Base-by-base conservation (phyloP, 2,113 vertebrate genomes). In the Engystomops pustulosus region DNA sequence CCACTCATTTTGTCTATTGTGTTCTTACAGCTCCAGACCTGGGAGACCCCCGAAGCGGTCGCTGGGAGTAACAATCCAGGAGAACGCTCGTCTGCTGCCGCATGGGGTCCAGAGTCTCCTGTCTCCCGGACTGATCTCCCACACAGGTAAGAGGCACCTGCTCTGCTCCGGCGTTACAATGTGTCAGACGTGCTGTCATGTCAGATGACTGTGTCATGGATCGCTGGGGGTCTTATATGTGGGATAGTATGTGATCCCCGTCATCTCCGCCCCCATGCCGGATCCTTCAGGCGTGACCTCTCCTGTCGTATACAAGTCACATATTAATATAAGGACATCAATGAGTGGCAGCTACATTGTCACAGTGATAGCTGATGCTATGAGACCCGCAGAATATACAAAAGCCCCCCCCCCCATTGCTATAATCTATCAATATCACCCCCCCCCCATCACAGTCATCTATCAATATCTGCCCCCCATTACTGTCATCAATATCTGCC, bases 21-120 rank as follows among this genome's bases (percentile, higher is more conserved):
- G 47, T 90, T 76, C 87, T 83, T 79, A 83, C 92, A 98, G 96
- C 90, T 97, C 96, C 77, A 94, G 97, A 23, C 96, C 97, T 0
- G 97, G 97, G 55, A 94, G 97, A n/a, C 97, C 97, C 80, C 97
- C 96, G 0, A 98, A 97, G 83, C 94, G 95, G 7, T 95, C 95
- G 0, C 89, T 96, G 86, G 96, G 95, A 83, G 92, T 96, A 79
- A 87, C 94, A 1, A 92, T 96, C 88, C 93, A 95, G 81, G 95
- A 97, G 0, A 93, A 93, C 36, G 93, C 94, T 4, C 94, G 91
- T 80, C 93, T 97, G 58, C 93, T 97, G 86, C 92, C 96, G 86
- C 96, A 95, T 44, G 90, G 94, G 41, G 91, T 97, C 25, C 95
- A 95, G 60, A 92, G 95, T 87, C 93, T 98, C 78, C 91, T 97